A percentile compares a stretch with the other conserved stretches of the same genome.
Evolutionary conservation across 2,797 vertebrate genomes (phyloP).

Genomic region (Coccyzus lansbergi): DNA sequence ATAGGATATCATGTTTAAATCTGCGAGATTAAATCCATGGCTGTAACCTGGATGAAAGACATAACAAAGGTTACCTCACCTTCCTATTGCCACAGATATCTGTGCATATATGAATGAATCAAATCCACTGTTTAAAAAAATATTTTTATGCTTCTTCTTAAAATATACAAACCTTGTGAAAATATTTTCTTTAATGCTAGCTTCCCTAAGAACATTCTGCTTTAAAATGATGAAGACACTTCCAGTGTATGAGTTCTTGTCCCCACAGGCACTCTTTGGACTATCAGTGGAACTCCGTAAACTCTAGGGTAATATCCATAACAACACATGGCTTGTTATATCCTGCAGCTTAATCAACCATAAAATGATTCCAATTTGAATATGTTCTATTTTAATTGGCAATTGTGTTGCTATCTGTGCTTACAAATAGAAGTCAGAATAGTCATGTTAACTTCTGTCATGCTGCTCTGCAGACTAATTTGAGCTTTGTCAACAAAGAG

Average conservation of each 20-base stretch:
- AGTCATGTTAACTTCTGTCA: conserved; percentile 59
- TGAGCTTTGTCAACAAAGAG: not conserved
- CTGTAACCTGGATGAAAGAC: not conserved
- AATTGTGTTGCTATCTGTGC: conserved; percentile 16
- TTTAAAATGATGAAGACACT: not conserved
- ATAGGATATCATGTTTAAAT: not conserved
- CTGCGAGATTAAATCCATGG: not conserved
- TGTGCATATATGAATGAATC: not conserved
- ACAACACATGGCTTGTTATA: not conserved
- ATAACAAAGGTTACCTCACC: not conserved
- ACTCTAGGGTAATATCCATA: conserved; percentile 1
- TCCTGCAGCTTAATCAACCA: not conserved
- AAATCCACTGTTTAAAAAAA: not conserved
- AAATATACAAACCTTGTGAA: not conserved
- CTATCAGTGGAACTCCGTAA: not conserved
- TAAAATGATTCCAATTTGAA: conserved; percentile 40
- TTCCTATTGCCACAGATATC: not conserved
- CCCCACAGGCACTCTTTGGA: not conserved
- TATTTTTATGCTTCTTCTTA: not conserved
- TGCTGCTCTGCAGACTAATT: conserved; percentile 11
- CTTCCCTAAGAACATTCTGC: not conserved
- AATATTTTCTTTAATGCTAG: not conserved
- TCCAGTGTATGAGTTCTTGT: not conserved
- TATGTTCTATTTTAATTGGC: conserved; percentile 36
- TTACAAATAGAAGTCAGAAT: conserved; percentile 29